phyloP scores from a whole-genome alignment of 2,113 vertebrate species.

The Cavia porcellus region DNA sequence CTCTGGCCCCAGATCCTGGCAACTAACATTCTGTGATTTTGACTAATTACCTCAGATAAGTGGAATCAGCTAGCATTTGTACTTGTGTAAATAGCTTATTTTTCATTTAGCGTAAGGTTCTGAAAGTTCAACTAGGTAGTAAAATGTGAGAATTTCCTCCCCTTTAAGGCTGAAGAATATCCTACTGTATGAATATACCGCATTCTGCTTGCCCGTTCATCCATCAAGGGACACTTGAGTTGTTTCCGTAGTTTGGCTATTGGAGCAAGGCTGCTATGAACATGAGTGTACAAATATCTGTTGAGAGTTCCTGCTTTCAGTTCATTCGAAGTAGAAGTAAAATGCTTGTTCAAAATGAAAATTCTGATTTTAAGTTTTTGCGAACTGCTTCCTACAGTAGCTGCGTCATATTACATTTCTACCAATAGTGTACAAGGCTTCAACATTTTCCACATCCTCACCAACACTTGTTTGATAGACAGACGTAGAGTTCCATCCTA shows the following conservation, averaged over 20 bases:
- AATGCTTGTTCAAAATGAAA: background rate
- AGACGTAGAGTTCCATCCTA: background rate
- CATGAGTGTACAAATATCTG: background rate
- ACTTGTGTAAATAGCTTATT: background rate
- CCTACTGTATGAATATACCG: background rate
- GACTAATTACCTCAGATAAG: background rate
- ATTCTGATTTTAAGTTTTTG: background rate
- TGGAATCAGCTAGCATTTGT: background rate
- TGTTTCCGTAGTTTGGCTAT: background rate
- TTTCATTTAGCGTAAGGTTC: background rate
- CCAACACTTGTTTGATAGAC: background rate
- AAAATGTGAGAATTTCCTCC: background rate
- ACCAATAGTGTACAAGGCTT: background rate
- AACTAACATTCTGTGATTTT: background rate
- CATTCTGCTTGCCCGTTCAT: background rate
- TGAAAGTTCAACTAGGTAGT: background rate
- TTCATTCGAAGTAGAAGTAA: background rate
- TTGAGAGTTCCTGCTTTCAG: background rate
- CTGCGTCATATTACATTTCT: background rate
- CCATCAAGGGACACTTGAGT: background rate
- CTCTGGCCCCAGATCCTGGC: background rate
- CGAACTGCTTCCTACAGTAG: background rate
- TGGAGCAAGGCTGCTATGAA: background rate
- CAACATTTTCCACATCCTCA: background rate
- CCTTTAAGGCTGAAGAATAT: background rate